Evolutionary conservation across 2,888 invertebrate species (phyloP).

Genomic region (Eubasilissa splendida): DNA sequence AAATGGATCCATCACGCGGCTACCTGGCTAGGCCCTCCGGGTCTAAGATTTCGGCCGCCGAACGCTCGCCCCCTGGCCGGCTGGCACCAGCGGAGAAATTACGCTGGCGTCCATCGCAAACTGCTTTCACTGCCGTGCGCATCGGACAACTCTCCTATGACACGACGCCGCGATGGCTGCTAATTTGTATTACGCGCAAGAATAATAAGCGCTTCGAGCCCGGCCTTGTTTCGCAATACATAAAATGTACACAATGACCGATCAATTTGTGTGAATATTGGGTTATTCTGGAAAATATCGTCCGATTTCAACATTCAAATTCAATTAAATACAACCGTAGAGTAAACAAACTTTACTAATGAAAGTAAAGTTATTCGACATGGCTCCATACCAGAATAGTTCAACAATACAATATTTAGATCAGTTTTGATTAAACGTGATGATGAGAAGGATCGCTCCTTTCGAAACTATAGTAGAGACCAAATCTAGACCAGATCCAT

Average conservation of each 20-base stretch:
- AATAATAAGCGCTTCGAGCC: neutral
- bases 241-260: neutral
- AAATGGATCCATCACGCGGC: neutral
- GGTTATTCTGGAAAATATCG: too few species aligned
- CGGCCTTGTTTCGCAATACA: conserved; percentile 6
- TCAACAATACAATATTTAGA: too few species aligned
- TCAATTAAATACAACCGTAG: too few species aligned
- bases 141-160: neutral
- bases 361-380: too few species aligned
- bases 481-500: too few species aligned
- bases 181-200: conserved; percentile 1
- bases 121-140: conserved; percentile 1
- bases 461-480: too few species aligned
- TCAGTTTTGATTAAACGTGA: too few species aligned
- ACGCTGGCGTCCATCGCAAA: neutral
- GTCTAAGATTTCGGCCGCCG: neutral
- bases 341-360: too few species aligned
- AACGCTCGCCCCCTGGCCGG: neutral
- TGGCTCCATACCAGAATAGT: too few species aligned
- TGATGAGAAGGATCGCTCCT: too few species aligned
- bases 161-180: neutral
- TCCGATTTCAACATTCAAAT: too few species aligned
- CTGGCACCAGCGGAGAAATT: conserved; percentile 11
- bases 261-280: neutral
- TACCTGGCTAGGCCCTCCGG: neutral